A percentile compares a stretch with the other conserved stretches of the same genome.
phyloP scores from a whole-genome alignment of 2,113 vertebrate genomes.

The Phyllostomus hastatus region DNA sequence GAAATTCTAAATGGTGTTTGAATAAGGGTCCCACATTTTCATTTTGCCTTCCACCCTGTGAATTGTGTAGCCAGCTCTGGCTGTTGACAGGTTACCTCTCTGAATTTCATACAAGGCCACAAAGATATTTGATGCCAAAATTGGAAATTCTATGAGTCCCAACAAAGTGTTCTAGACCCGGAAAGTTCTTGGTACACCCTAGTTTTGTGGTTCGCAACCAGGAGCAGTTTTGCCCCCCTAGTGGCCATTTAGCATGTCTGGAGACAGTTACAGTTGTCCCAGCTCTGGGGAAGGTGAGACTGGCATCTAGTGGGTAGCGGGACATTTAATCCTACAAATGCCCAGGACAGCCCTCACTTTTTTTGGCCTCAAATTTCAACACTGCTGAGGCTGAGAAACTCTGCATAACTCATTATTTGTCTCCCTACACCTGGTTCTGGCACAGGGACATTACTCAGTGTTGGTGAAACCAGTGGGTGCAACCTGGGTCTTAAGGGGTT shows the following conservation, averaged over 20 bases:
- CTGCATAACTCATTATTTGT: neutral
- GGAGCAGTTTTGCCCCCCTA: conserved; percentile 28
- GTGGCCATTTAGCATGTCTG: neutral
- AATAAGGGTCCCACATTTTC: neutral
- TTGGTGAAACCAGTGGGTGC: neutral
- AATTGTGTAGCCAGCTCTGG: neutral
- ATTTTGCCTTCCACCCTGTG: neutral
- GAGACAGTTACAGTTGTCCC: neutral
- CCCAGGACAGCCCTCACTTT: neutral
- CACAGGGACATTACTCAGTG: neutral
- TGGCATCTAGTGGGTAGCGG: neutral
- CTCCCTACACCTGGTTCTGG: neutral
- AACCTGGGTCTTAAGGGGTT: neutral
- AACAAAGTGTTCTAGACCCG: neutral
- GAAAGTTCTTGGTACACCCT: neutral
- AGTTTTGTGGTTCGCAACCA: neutral
- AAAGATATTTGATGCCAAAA: neutral
- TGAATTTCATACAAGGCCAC: neutral
- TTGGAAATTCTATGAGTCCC: neutral
- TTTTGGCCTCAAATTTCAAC: neutral
- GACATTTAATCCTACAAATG: neutral
- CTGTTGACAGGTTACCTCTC: neutral
- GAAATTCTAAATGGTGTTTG: neutral
- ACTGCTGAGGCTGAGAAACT: neutral
- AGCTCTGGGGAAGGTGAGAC: neutral